Conservation (phyloP, 2,888 invertebrate genomes). For the Laothoe populi region DNA sequence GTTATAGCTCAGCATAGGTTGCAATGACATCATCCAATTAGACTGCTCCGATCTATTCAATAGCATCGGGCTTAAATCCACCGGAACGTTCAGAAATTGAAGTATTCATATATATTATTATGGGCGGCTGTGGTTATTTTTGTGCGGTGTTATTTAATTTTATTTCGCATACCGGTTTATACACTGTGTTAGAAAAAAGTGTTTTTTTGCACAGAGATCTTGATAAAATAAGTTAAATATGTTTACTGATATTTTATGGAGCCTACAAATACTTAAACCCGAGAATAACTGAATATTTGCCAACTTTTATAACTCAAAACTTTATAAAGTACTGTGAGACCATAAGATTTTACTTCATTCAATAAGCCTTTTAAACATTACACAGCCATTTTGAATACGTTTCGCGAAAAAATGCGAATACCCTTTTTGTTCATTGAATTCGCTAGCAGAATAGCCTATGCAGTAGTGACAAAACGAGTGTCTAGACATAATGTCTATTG, state of each 20-base stretch:
- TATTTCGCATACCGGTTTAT: not conserved
- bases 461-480: constrained; percentile 23
- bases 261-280: too few species aligned
- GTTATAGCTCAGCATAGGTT: constrained; percentile 28
- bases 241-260: too few species aligned
- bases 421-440: constrained; percentile 19
- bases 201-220: too few species aligned
- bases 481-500: constrained; percentile 35
- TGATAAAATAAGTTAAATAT: too few species aligned
- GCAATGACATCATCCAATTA: constrained; percentile 40
- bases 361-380: not conserved
- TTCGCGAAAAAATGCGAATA: not conserved
- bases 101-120: constrained; percentile 20
- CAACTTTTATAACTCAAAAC: too few species aligned
- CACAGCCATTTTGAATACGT: not conserved
- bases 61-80: constrained; percentile 14
- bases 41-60: constrained; percentile 28
- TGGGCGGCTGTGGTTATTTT: not conserved
- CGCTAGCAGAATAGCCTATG: constrained; percentile 15
- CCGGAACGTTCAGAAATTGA: constrained; percentile 17
- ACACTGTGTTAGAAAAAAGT: too few species aligned
- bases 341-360: not conserved
- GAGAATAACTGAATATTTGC: too few species aligned
- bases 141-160: not conserved
- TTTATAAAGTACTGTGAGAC: too few species aligned